phyloP scores from a whole-genome alignment of 2,113 vertebrate genomes.

The Lanius ludovicianus region DNA sequence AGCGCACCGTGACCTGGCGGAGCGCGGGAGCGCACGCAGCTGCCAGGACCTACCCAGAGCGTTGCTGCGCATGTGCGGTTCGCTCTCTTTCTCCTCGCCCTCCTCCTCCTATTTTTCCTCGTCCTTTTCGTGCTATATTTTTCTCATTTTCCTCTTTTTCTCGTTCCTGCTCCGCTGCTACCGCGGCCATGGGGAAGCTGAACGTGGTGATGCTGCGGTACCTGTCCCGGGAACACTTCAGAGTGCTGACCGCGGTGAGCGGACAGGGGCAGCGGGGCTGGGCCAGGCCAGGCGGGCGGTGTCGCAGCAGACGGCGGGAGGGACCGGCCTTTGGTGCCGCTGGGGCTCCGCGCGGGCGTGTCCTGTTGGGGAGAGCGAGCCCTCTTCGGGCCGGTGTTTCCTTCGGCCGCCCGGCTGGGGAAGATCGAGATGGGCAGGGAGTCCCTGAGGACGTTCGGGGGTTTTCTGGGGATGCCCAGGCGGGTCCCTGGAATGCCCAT shows the following conservation, averaged over 20 bases:
- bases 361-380: background rate
- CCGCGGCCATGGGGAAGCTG: constrained; percentile 85
- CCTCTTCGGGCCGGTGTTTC: background rate
- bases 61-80: background rate
- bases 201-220: constrained; percentile 90
- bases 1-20: background rate
- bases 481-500: background rate
- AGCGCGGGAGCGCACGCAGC: background rate
- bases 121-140: background rate
- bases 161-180: no score
- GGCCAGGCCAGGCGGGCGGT: background rate
- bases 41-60: background rate
- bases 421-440: background rate
- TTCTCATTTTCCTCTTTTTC: background rate
- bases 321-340: background rate
- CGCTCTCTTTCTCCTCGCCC: fast-evolving
- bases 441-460: background rate
- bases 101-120: fast-evolving
- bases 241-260: constrained; percentile 91
- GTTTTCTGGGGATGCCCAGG: background rate
- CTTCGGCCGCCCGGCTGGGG: background rate
- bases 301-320: background rate
- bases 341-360: no score
- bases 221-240: constrained; percentile 89
- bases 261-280: background rate